Evolutionary conservation across 2,888 invertebrate genomes (phyloP).

Genomic region (Drosophila nr. perissopoda): DNA sequence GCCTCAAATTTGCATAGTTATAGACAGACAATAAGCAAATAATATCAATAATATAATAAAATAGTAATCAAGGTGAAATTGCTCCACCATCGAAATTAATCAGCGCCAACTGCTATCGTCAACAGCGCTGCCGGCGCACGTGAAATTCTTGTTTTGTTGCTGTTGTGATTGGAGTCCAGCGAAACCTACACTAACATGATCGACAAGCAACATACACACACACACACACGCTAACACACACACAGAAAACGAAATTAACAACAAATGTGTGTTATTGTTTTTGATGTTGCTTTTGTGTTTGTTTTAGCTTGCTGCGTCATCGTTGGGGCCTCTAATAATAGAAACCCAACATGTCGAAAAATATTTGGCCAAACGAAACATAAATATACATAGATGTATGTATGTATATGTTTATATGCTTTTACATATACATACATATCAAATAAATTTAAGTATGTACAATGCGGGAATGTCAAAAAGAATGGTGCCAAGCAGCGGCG

Average conservation of each 20-base stretch:
- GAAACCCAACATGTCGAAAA: slow-evolving; percentile 59
- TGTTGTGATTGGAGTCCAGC: slow-evolving; percentile 11
- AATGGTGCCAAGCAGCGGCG: slow-evolving; percentile 26
- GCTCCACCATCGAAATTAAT: slow-evolving; percentile 29
- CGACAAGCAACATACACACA: slow-evolving; percentile 16
- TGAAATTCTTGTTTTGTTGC: slow-evolving; percentile 18
- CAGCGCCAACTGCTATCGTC: slow-evolving; percentile 19
- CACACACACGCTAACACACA: too few relatives aligned
- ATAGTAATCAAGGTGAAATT: slow-evolving; percentile 38
- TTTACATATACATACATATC: slow-evolving; percentile 33
- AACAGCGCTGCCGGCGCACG: slow-evolving; percentile 19
- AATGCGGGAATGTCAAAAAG: slow-evolving; percentile 24
- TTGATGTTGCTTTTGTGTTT: slow-evolving; percentile 26
- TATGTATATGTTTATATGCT: slow-evolving; percentile 21
- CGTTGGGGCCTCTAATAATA: slow-evolving; percentile 60
- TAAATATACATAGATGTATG: slow-evolving; percentile 35
- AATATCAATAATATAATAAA: neutral
- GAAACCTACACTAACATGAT: slow-evolving; percentile 38
- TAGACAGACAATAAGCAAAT: slow-evolving; percentile 1
- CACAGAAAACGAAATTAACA: slow-evolving; percentile 16
- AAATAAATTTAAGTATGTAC: slow-evolving; percentile 5
- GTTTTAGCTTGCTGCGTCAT: slow-evolving; percentile 54
- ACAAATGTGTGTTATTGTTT: slow-evolving; percentile 23
- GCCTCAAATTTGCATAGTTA: too few relatives aligned
- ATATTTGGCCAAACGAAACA: slow-evolving; percentile 63